These are phyloP conservation scores for Drosophila prolongata DNA, from an alignment of 2,888 invertebrate species.

Conservation along the genomic window DNA sequence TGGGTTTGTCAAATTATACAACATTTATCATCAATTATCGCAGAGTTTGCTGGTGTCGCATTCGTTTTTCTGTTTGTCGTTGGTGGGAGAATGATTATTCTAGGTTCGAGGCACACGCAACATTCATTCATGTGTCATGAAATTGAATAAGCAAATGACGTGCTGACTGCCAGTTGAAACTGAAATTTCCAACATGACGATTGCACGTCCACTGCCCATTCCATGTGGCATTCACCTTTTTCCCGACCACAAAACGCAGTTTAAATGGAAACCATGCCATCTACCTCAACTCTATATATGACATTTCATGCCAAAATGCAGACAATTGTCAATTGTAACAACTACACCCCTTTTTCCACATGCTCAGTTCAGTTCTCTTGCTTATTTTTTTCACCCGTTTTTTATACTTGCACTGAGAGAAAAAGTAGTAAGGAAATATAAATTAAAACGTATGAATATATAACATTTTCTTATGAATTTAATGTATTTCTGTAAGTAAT, in stretches of 20 bases:
- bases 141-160: slow-evolving; percentile 82
- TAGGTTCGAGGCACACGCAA: slow-evolving; percentile 73
- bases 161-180: slow-evolving; percentile 81
- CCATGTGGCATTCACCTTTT: slow-evolving; percentile 60
- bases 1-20: slow-evolving; percentile 82
- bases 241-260: slow-evolving; percentile 73
- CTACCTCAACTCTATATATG: slow-evolving; percentile 43
- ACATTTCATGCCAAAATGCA: slow-evolving; percentile 77
- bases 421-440: neutral
- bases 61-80: slow-evolving; percentile 17
- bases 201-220: slow-evolving; percentile 25
- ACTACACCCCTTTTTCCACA: slow-evolving; percentile 63
- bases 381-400: slow-evolving; percentile 1
- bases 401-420: slow-evolving; percentile 1
- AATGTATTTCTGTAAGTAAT: neutral
- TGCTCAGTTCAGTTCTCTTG: slow-evolving; percentile 20
- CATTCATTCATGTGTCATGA: slow-evolving; percentile 71
- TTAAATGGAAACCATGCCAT: slow-evolving; percentile 55
- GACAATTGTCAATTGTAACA: slow-evolving; percentile 75
- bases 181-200: slow-evolving; percentile 42
- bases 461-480: neutral
- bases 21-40: slow-evolving; percentile 84
- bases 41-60: slow-evolving; percentile 57
- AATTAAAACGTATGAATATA: too few species aligned
- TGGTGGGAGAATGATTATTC: slow-evolving; percentile 68